Evolutionary conservation across 2,888 invertebrate genomes (phyloP).

Genomic region (Theretra japonica): DNA sequence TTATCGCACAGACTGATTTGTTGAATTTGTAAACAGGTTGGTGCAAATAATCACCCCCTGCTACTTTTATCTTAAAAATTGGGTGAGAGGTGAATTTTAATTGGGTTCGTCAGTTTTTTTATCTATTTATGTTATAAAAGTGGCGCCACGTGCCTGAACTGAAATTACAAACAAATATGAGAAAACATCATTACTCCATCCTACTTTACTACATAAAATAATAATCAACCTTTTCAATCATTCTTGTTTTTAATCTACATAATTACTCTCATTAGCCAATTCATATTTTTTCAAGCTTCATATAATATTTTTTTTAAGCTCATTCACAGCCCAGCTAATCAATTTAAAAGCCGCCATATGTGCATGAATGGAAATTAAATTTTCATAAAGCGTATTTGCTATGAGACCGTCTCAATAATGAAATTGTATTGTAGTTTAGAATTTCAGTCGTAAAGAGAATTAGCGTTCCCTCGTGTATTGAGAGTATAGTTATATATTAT

Average conservation of each 20-base stretch:
- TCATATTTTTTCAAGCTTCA: neutral
- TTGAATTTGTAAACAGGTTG: conserved; percentile 6
- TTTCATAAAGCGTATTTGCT: neutral
- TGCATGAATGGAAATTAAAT: neutral
- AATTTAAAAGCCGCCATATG: neutral
- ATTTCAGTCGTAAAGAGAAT: conserved; percentile 14
- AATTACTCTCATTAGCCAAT: neutral
- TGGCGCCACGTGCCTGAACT: neutral
- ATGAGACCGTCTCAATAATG: conserved; percentile 1
- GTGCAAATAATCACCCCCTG: neutral
- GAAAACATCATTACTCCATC: neutral
- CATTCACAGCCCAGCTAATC: neutral
- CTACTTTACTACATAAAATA: no score
- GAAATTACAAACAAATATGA: neutral
- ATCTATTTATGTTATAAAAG: neutral
- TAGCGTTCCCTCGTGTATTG: neutral
- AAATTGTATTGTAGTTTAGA: conserved; percentile 14
- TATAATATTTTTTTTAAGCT: no score
- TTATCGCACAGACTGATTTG: neutral
- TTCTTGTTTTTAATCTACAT: neutral
- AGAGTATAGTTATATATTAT: neutral
- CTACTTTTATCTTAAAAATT: neutral
- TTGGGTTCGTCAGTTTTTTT: neutral
- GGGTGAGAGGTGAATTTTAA: neutral
- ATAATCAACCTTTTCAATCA: no score